A percentile compares a stretch with the other conserved stretches of the same genome.
These are phyloP conservation scores for Lycopodina hypogea DNA, from an alignment of 37 sponge, comb jelly and placozoan species.

Conservation along the genomic window DNA sequence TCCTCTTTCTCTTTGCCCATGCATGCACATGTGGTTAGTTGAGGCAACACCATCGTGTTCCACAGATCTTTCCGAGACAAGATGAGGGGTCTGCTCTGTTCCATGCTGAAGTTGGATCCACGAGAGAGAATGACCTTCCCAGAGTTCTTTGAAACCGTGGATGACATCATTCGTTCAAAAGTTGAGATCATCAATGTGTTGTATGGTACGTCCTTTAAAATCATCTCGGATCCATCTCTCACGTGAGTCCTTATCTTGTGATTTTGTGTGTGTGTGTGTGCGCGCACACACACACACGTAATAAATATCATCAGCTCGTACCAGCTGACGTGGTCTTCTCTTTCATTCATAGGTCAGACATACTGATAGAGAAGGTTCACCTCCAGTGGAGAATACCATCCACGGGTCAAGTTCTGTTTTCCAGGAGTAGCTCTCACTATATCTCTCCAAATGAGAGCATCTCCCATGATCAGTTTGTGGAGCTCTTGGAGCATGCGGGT, in stretches of 20 bases:
- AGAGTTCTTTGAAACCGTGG: conserved; percentile 74
- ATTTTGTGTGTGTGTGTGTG: conserved; percentile 5
- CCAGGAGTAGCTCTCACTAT: background rate
- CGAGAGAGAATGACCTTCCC: conserved; percentile 68
- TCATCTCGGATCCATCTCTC: conserved; percentile 49
- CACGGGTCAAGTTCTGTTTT: conserved; percentile 37
- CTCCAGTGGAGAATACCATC: background rate
- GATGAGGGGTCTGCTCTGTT: conserved; percentile 61
- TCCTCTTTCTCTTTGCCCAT: background rate
- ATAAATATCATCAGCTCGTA: background rate
- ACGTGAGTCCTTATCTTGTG: conserved; percentile 36
- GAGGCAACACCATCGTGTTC: too few species aligned
- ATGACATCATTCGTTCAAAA: conserved; percentile 67
- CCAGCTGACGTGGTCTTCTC: background rate
- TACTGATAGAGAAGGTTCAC: conserved; percentile 11
- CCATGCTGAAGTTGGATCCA: conserved; percentile 64
- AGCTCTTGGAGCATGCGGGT: conserved; percentile 26
- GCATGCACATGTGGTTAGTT: too few species aligned
- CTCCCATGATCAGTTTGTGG: conserved; percentile 19
- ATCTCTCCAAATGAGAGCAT: conserved; percentile 21
- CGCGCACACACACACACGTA: background rate
- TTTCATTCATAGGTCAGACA: conserved; percentile 6
- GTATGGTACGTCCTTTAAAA: conserved; percentile 50
- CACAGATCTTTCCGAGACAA: conserved; percentile 48
- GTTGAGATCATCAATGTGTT: conserved; percentile 59